Percentiles rank a stretch among this genome's conserved stretches.
Conservation (phyloP, 1,140 invertebrate genomes). For the Meloidogyne floridensis region DNA sequence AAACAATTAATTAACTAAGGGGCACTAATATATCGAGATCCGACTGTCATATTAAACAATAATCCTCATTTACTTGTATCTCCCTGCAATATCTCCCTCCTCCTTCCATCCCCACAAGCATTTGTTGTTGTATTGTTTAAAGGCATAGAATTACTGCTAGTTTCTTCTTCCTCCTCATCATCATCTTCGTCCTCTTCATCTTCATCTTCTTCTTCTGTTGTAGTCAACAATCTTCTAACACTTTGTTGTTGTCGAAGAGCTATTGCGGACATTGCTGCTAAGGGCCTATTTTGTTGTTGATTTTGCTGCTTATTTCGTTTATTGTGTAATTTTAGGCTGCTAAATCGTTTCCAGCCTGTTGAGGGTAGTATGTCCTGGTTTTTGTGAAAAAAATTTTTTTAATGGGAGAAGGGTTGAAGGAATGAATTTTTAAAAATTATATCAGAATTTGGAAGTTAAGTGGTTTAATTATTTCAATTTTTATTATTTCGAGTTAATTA, state of each 20-base stretch:
- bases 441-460: no score
- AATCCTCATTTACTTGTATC: background rate
- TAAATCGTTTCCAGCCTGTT: background rate
- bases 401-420: no score
- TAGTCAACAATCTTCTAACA: constrained; percentile 1
- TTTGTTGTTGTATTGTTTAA: background rate
- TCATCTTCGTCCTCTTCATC: background rate
- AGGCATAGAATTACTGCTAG: background rate
- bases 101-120: background rate
- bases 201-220: background rate
- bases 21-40: no score
- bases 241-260: background rate
- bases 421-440: no score
- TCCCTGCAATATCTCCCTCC: background rate
- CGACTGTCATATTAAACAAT: background rate
- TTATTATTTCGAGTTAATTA: no score
- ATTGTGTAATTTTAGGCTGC: background rate
- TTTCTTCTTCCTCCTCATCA: background rate
- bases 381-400: no score
- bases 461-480: no score
- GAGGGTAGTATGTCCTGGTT: background rate
- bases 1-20: no score
- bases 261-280: constrained; percentile 5
- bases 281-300: background rate
- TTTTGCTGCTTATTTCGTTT: background rate